Percentiles rank a stretch among this genome's conserved stretches.
Evolutionary conservation across 1,140 invertebrate species (phyloP).

Genomic region (Centruroides vittatus): DNA sequence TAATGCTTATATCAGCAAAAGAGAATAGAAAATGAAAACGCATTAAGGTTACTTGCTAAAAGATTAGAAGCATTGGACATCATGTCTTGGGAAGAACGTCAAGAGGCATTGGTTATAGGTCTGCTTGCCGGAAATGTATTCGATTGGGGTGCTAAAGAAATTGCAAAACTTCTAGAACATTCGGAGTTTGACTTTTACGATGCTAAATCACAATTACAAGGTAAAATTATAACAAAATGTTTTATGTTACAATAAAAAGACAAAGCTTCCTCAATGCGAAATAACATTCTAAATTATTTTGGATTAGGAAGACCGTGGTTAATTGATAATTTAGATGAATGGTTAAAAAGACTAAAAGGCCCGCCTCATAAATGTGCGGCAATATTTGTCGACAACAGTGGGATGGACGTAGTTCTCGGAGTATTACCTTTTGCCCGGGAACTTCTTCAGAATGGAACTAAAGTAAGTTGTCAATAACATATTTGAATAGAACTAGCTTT

Average conservation of each 20-base stretch:
- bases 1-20: conserved; percentile 40
- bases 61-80: conserved; percentile 39
- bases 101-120: conserved; percentile 41
- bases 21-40: conserved; percentile 48
- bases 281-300: not conserved
- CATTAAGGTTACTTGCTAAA: conserved; percentile 36
- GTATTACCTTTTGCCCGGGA: conserved; percentile 79
- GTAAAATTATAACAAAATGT: conserved; percentile 24
- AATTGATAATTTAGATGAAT: conserved; percentile 68
- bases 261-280: no score
- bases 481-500: conserved; percentile 3
- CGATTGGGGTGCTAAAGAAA: conserved; percentile 88
- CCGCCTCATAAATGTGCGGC: conserved; percentile 64
- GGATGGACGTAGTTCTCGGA: conserved; percentile 82
- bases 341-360: conserved; percentile 52
- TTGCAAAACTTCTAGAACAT: conserved; percentile 63
- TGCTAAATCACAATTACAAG: conserved; percentile 54
- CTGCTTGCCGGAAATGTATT: conserved; percentile 80
- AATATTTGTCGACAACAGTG: conserved; percentile 93
- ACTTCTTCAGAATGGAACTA: conserved; percentile 62
- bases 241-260: not conserved
- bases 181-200: conserved; percentile 62
- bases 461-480: conserved; percentile 37
- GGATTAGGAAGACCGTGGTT: conserved; percentile 72
- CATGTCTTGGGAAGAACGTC: conserved; percentile 36